Conservation (phyloP, 2,888 invertebrate genomes). For the Danaus chrysippus region DNA sequence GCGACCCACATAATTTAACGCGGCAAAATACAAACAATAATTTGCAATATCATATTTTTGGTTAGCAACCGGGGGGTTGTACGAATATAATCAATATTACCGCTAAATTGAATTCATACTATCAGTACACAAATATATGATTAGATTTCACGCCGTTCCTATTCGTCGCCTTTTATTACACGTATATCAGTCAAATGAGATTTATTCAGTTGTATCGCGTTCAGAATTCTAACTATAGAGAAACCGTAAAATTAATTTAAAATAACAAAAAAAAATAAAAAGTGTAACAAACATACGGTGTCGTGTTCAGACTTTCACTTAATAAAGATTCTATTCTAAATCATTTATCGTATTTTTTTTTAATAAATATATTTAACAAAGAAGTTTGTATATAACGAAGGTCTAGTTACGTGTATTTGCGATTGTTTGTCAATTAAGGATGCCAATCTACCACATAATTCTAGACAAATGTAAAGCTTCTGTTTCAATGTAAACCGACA, state of each 20-base stretch:
- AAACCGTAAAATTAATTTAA: constrained; percentile 3
- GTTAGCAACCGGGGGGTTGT: neutral
- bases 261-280: neutral
- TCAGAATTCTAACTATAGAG: neutral
- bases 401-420: too few relatives aligned
- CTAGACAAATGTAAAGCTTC: constrained; percentile 37
- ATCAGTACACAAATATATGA: neutral
- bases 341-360: neutral
- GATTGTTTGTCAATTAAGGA: neutral
- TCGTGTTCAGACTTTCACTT: constrained; percentile 1
- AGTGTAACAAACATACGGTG: neutral
- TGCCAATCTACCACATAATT: neutral
- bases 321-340: neutral
- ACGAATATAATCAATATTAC: neutral
- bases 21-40: neutral
- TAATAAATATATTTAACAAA: too few relatives aligned
- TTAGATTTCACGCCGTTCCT: neutral
- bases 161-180: neutral
- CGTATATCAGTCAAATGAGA: neutral
- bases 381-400: too few relatives aligned
- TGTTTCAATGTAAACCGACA: constrained; percentile 52
- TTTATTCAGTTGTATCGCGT: neutral
- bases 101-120: neutral
- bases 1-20: neutral
- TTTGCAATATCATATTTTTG: neutral